These are phyloP conservation scores for Lynx canadensis DNA, from an alignment of 2,113 vertebrate species.

Conservation along the genomic window DNA sequence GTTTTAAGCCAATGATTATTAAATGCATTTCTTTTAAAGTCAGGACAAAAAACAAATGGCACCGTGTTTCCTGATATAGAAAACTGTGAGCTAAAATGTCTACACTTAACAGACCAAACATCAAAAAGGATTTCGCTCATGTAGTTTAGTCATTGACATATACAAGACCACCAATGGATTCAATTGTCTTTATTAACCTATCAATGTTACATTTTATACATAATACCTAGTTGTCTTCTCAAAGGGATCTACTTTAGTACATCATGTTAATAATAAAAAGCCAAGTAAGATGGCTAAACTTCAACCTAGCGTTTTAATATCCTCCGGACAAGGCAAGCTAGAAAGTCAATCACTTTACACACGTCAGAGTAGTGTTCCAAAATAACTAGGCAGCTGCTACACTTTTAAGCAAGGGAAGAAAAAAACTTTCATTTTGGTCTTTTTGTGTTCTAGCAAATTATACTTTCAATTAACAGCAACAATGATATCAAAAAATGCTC, in stretches of 20 bases:
- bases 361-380: conserved; percentile 90
- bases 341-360: conserved; percentile 86
- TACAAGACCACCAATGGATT: conserved; percentile 72
- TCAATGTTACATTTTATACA: conserved; percentile 96
- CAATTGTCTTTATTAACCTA: conserved; percentile 93
- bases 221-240: conserved; percentile 89
- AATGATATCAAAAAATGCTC: conserved; percentile 79
- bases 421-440: conserved; percentile 82
- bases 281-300: conserved; percentile 82
- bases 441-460: conserved; percentile 79
- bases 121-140: not conserved
- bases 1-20: conserved; percentile 63
- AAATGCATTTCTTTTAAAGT: not conserved
- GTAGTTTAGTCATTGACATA: not conserved
- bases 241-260: conserved; percentile 89
- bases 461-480: conserved; percentile 80
- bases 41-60: not conserved
- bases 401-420: conserved; percentile 85
- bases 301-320: conserved; percentile 85
- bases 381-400: conserved; percentile 86
- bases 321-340: conserved; percentile 85
- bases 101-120: conserved; percentile 18
- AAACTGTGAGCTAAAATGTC: conserved; percentile 20
- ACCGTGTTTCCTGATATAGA: conserved; percentile 42
- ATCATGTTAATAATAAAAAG: conserved; percentile 93